Evolutionary conservation across 2,888 invertebrate genomes (phyloP), one percentile per base, ranked within the genome.

Genomic region (Onthophagus sagittarius): DNA sequence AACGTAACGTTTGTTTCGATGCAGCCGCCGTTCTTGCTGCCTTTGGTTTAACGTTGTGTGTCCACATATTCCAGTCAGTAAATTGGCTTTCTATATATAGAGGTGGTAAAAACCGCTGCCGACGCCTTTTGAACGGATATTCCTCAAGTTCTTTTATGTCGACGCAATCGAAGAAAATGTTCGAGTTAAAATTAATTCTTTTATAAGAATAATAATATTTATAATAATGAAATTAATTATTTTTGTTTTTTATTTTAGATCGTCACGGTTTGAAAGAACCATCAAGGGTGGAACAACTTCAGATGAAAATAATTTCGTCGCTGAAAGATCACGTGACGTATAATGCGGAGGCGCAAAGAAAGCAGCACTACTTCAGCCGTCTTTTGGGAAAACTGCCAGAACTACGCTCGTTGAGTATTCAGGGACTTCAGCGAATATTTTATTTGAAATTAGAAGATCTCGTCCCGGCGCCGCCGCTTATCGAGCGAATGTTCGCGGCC

Each of bases 281-380:
- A 0, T 93, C 94, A 83, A 93, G 94, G 80, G 95, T 98, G 79
- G 98, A 99, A 84, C 95, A 95, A 81, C 88, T 98, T 14, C 98
- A 99, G 85, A 97, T 96, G 94, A 97, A 97, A 86, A 95, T 99
- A 81, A 96, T 98, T 80, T 94, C 95, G 76, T 96, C 97, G 75
- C 88, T 99, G 74, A 92, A 97, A 65, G 98, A 99, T 82, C 98
- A 99, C 87, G 97, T 97, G 83, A 97, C 97, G 15, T 95, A 95
- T 85, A 94, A 95, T 84, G 92, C 93, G 31, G 94, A 94, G 81
- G 94, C 94, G 32, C 94, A 95, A 83, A 90, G 94, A 80, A 96
- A 96, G 82, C 93, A 95, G 15, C 96, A 97, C 82, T 97, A 97
- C 87, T 96, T 98, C 89, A 97, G 97, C 81, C 91, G 95, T 74